phyloP scores from a whole-genome alignment of 2,888 invertebrate species.

The Scrobipalpa costella region DNA sequence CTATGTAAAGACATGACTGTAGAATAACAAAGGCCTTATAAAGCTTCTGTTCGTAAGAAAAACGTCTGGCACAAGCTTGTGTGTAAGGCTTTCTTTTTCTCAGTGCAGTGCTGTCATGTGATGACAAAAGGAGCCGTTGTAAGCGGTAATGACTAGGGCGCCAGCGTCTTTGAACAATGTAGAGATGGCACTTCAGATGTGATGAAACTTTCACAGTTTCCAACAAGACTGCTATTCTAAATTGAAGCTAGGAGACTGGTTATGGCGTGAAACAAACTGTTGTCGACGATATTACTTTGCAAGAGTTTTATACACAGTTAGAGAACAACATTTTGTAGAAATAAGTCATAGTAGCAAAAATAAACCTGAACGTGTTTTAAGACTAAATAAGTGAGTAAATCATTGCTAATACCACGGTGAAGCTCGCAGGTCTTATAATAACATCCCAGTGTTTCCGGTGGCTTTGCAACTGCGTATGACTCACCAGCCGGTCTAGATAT shows the following conservation, averaged over 20 bases:
- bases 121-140: constrained; percentile 59
- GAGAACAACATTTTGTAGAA: not conserved
- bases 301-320: not conserved
- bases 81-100: constrained; percentile 16
- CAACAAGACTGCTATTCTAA: constrained; percentile 25
- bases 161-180: constrained; percentile 57
- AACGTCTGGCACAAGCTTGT: not conserved
- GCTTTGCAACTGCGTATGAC: constrained; percentile 56
- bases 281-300: not conserved
- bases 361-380: constrained; percentile 12
- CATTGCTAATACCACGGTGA: constrained; percentile 13
- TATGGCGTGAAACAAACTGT: not conserved
- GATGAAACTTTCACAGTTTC: constrained; percentile 56
- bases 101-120: constrained; percentile 35
- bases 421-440: constrained; percentile 21
- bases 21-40: constrained; percentile 40
- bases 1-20: constrained; percentile 4
- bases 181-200: constrained; percentile 52
- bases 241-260: not conserved
- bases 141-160: constrained; percentile 59
- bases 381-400: constrained; percentile 16
- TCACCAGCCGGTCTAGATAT: constrained; percentile 52
- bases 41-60: constrained; percentile 23
- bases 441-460: constrained; percentile 55
- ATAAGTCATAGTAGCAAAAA: not conserved